A percentile compares a stretch with the other conserved stretches of the same genome.
These are phyloP conservation scores for Drosophila nr. perissopoda DNA, from an alignment of 2,888 invertebrate species.

Conservation along the genomic window DNA sequence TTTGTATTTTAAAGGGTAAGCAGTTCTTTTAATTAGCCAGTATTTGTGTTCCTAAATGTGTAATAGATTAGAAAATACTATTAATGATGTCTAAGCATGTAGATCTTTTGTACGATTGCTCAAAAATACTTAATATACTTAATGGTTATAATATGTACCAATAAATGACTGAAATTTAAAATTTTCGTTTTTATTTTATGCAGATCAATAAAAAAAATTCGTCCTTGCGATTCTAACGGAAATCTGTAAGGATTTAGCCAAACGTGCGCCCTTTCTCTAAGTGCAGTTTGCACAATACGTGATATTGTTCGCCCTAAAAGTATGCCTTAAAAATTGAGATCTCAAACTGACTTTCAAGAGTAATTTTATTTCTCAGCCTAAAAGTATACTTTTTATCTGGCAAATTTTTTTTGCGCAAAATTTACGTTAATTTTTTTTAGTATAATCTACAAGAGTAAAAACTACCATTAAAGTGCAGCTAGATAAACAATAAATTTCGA, in stretches of 20 bases:
- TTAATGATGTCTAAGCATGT: no score
- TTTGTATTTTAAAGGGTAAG: not conserved
- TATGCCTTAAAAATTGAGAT: no score
- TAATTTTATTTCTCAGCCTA: no score
- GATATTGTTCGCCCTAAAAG: no score
- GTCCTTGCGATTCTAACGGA: no score
- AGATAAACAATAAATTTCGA: constrained; percentile 11
- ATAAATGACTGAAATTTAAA: not conserved
- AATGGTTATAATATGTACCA: not conserved
- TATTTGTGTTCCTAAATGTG: not conserved
- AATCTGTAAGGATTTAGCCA: no score
- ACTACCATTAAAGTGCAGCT: not conserved
- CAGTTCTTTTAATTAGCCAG: not conserved
- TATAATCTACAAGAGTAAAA: not conserved
- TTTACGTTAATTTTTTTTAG: not conserved
- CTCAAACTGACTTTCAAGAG: no score
- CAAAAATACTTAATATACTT: not conserved
- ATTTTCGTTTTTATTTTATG: not conserved
- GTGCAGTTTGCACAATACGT: no score
- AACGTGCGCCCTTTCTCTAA: no score
- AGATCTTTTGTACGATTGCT: not conserved
- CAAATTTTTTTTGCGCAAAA: no score
- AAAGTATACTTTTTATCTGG: no score
- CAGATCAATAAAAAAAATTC: not conserved
- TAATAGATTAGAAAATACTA: not conserved